A percentile compares a stretch with the other conserved stretches of the same genome.
Evolutionary conservation across 2,888 invertebrate genomes (phyloP).

Genomic region (Patella depressa): DNA sequence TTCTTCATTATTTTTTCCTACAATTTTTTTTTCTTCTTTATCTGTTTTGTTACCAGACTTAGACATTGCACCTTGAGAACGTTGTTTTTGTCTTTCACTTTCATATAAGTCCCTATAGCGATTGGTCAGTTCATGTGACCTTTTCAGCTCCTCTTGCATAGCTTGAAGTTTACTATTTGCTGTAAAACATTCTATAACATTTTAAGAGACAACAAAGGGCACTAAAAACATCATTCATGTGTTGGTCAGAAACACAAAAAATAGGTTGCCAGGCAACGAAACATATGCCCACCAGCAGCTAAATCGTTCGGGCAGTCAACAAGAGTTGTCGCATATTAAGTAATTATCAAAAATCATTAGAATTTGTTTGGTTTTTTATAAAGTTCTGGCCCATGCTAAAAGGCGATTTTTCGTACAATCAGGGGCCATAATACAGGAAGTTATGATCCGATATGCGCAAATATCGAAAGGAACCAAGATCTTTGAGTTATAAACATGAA

Average conservation of each 20-base stretch:
- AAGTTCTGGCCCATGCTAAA: too few species aligned
- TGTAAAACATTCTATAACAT: conserved; percentile 24
- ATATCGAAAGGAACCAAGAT: too few species aligned
- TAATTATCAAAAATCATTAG: too few species aligned
- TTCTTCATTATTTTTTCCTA: background rate
- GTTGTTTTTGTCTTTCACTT: conserved; percentile 43
- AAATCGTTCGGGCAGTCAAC: too few species aligned
- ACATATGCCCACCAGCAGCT: too few species aligned
- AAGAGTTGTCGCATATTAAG: too few species aligned
- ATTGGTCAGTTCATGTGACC: conserved; percentile 52
- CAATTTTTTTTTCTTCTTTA: conserved; percentile 25
- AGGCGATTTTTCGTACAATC: too few species aligned
- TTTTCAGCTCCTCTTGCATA: conserved; percentile 51
- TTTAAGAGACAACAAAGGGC: background rate
- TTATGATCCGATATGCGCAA: too few species aligned
- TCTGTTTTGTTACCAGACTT: conserved; percentile 35
- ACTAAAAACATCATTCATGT: conserved; percentile 11
- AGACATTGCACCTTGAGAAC: conserved; percentile 35
- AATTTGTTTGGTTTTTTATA: too few species aligned
- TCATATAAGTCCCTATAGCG: conserved; percentile 57
- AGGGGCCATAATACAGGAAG: too few species aligned
- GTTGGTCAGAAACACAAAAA: background rate
- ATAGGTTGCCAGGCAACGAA: too few species aligned
- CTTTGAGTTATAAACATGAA: too few species aligned
- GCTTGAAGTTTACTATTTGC: conserved; percentile 50